A percentile compares a stretch with the other conserved stretches of the same genome.
Conservation (phyloP, 2,797 vertebrate species). For the Halcyon badia region DNA sequence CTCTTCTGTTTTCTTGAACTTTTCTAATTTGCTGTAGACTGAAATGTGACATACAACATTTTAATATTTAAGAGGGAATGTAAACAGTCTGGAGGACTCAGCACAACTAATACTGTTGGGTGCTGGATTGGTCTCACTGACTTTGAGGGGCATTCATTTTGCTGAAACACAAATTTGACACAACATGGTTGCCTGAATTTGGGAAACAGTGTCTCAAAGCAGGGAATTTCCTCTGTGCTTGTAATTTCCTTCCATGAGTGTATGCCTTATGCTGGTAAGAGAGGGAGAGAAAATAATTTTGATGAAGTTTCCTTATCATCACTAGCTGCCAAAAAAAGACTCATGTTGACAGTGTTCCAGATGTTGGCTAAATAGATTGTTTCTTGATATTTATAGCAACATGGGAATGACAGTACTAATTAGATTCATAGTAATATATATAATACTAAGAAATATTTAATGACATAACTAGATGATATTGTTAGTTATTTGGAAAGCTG, state of each 20-base stretch:
- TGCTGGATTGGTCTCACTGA: not conserved
- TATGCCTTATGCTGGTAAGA: not conserved
- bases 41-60: not conserved
- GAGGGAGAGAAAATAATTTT: not conserved
- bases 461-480: not conserved
- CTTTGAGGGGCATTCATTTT: not conserved
- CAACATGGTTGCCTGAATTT: rapidly evolving
- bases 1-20: not conserved
- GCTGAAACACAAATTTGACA: not conserved
- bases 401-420: not conserved
- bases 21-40: not conserved
- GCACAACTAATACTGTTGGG: rapidly evolving
- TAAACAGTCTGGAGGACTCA: not conserved
- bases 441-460: not conserved
- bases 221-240: not conserved
- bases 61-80: not conserved
- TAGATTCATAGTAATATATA: not conserved
- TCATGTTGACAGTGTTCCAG: not conserved
- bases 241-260: not conserved
- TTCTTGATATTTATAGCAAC: not conserved
- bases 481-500: not conserved
- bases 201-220: not conserved
- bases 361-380: not conserved
- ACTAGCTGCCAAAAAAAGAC: not conserved
- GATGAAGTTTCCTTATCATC: not conserved